A percentile compares a stretch with the other conserved stretches of the same genome.
These are phyloP conservation scores for Drosophila eohydei DNA, from an alignment of 2,888 invertebrate genomes.

Conservation along the genomic window DNA sequence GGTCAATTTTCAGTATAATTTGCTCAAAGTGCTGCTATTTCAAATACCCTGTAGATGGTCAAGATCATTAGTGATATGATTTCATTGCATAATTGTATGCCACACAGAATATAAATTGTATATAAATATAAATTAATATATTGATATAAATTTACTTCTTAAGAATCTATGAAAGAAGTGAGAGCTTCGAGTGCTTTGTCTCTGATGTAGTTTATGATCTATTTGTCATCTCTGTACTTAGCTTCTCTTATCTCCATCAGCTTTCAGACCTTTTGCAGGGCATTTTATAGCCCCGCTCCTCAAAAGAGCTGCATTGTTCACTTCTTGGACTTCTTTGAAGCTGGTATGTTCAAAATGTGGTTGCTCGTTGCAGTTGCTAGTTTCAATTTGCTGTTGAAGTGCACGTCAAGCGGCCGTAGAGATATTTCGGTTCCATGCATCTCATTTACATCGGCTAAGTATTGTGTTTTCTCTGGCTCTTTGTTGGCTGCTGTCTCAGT, in stretches of 20 bases:
- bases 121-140: neutral
- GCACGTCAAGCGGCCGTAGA: constrained; percentile 23
- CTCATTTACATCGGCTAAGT: constrained; percentile 58
- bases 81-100: too few relatives aligned
- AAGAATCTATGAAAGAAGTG: too few relatives aligned
- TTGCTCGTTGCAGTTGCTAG: constrained; percentile 22
- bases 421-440: constrained; percentile 59
- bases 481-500: constrained; percentile 34
- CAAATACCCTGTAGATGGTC: constrained; percentile 19
- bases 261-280: neutral
- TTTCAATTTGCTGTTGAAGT: constrained; percentile 47
- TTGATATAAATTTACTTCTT: neutral
- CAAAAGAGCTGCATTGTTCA: neutral
- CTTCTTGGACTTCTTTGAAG: constrained; percentile 44
- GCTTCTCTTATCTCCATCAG: neutral
- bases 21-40: constrained; percentile 9
- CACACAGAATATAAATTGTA: neutral
- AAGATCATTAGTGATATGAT: neutral
- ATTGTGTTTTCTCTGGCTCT: constrained; percentile 17
- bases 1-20: constrained; percentile 56
- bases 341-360: constrained; percentile 50
- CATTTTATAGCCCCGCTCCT: neutral
- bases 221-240: neutral
- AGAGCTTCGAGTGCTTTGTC: neutral
- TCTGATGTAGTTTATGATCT: neutral